These are phyloP conservation scores for Philopedon plagiatum DNA, from an alignment of 2,888 invertebrate genomes.

Conservation along the genomic window DNA sequence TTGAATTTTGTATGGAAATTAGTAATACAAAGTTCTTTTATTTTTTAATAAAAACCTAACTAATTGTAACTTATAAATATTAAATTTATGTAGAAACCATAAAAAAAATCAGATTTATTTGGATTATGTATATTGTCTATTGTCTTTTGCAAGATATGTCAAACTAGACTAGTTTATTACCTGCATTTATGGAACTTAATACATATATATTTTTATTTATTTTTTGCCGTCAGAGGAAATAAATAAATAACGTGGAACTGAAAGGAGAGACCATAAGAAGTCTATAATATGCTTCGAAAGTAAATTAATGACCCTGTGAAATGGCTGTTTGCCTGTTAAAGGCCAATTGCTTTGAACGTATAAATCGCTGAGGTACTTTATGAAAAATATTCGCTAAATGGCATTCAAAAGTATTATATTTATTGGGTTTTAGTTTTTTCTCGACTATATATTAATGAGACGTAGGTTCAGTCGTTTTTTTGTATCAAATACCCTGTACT, in stretches of 20 bases:
- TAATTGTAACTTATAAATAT: no score
- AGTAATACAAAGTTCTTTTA: no score
- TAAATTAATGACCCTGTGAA: conserved; percentile 29
- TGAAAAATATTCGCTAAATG: conserved; percentile 16
- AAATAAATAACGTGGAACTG: conserved; percentile 19
- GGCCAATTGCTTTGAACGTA: conserved; percentile 37
- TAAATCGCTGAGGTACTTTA: conserved; percentile 24
- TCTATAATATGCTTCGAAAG: conserved; percentile 21
- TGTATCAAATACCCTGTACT: no score
- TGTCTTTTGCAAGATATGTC: not conserved
- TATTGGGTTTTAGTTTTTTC: not conserved
- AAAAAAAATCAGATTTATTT: no score
- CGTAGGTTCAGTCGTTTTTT: not conserved
- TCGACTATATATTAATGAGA: not conserved
- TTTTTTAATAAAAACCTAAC: no score
- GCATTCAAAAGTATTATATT: conserved; percentile 13
- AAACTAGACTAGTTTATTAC: not conserved
- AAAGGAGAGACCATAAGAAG: conserved; percentile 23
- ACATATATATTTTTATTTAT: not conserved
- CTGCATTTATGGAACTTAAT: not conserved
- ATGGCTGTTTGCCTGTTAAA: conserved; percentile 19
- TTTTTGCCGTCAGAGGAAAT: not conserved
- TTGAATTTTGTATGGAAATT: no score
- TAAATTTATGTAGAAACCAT: no score
- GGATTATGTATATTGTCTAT: no score